Evolutionary conservation across 2,113 vertebrate species (phyloP), one percentile per base, ranked within the genome.

Genomic region (Callipepla squamata): DNA sequence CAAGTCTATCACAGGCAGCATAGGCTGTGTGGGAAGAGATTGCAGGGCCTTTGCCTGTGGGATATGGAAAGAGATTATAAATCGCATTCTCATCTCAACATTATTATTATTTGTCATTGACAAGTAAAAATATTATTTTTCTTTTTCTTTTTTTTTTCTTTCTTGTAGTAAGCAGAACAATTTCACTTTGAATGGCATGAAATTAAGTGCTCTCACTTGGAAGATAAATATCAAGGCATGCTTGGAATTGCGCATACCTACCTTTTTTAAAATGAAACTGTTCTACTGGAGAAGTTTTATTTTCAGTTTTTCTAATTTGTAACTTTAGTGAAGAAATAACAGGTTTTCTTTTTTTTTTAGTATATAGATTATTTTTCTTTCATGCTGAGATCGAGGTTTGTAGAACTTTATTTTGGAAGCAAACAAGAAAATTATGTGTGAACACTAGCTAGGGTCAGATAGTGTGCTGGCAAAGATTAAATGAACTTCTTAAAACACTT

Each of bases 381-480:
- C 53, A 72, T 5, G 15, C 2, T 45, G 18, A 65, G 6, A 12
- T 8, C 19, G 47, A 80, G 1, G 6, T 57, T 55, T 91, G 30
- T 8, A 18, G 42, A 68, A 87, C 94, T 92, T 38, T 44, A 75
- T 92, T 87, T 87, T 42, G 34, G 19, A 36, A 50, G 26, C 40
- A 8, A 74, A 58, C 9, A 65, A 42, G 20, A 67, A 78, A 92
- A 86, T 15, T 9, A 5, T 47, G 23, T 85, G 15, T 75, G 19
- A 87, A 8, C 11, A 23, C 10, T 58, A 77, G 21, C 6, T 58
- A 66, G 8, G 72, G 55, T 23, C 7, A 34, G 38, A 38, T 14
- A 61, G 50, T 62, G 8, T 30, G 21, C n/a, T 86, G 58, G 26
- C 36, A 80, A 93, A 82, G 81, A 80, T 94, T 95, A 95, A 76